Evolutionary conservation across 2,888 invertebrate species (phyloP), one percentile per base, ranked within the genome.

Genomic region (Eudemis profundana): DNA sequence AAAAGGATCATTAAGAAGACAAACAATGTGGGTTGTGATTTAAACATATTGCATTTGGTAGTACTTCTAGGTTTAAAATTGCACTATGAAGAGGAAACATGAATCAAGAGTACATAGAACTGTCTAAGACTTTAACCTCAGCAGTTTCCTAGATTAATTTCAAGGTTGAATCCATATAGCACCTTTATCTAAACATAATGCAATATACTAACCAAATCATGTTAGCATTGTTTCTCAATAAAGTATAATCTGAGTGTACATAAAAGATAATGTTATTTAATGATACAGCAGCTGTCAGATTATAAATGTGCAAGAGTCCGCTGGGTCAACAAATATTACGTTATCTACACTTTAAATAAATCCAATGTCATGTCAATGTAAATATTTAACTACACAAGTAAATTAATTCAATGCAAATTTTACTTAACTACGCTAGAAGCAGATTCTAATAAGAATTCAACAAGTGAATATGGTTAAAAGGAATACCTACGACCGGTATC

Each of bases 361-460:
- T 12, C 29, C 53, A 60, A 65, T 53, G 65, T 65, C 51, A 59
- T 38, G 53, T 14, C 27, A 44, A 3, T 12, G 47, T 46, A 36
- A 47, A 53, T 27, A 51, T 38, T 60, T 65, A 46, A 60, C 21
- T 47, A 3, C 27, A 14, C 14, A 56, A 46, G 14, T 17, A 38
- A 38, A 14, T 46, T 57, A 38, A 47, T 47, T 53, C 8, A 21
- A 42, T 54, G 14, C 21, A 14, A 54, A 59, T 44, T 59, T n/a
- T 33, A 50, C 5, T 12, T 17, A 19, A 17, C 8, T 46, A 29
- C 38, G 10, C 33, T 7, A 17, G 15, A 53, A 67, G 21, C 19
- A 67, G 23, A 70, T 66, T 79, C 78, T 65, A 76, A 81, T 71
- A 81, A 72, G 82, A 83, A 73, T 83, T 80, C 33, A 69, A 73